phyloP scores from a whole-genome alignment of 2,113 vertebrate genomes.

The Onychostruthus taczanowskii region DNA sequence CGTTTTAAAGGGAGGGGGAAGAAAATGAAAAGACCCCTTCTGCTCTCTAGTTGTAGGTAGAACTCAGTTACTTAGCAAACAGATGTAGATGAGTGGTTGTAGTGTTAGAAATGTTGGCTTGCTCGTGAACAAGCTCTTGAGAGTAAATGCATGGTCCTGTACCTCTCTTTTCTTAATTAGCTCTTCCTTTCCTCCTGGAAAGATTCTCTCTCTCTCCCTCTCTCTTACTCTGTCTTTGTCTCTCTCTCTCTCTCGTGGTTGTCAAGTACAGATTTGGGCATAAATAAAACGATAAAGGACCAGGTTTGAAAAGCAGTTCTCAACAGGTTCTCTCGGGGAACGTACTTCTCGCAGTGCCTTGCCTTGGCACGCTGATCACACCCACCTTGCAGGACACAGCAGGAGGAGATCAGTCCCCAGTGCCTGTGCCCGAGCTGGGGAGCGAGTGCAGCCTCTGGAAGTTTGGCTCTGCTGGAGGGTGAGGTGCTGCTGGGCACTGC shows the following conservation, averaged over 20 bases:
- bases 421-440: conserved; percentile 3
- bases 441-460: background rate
- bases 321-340: conserved; percentile 36
- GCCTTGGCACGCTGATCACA: conserved; percentile 30
- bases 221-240: conserved; percentile 14
- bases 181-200: conserved; percentile 69
- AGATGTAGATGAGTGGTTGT: conserved; percentile 78
- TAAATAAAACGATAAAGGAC: background rate
- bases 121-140: conserved; percentile 80
- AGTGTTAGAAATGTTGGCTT: conserved; percentile 82
- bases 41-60: conserved; percentile 80
- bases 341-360: conserved; percentile 4
- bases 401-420: background rate
- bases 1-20: conserved; percentile 69
- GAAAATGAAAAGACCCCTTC: conserved; percentile 61
- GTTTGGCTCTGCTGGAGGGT: background rate
- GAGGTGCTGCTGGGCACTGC: background rate
- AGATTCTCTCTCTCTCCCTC: conserved; percentile 55
- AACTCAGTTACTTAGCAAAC: conserved; percentile 78
- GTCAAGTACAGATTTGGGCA: conserved; percentile 72
- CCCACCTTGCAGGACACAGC: background rate
- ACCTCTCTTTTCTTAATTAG: conserved; percentile 75
- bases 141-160: conserved; percentile 82
- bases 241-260: conserved; percentile 50
- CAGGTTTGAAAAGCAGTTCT: conserved; percentile 68